These are phyloP conservation scores for Bucorvus abyssinicus DNA, from an alignment of 2,797 vertebrate genomes.

Conservation along the genomic window DNA sequence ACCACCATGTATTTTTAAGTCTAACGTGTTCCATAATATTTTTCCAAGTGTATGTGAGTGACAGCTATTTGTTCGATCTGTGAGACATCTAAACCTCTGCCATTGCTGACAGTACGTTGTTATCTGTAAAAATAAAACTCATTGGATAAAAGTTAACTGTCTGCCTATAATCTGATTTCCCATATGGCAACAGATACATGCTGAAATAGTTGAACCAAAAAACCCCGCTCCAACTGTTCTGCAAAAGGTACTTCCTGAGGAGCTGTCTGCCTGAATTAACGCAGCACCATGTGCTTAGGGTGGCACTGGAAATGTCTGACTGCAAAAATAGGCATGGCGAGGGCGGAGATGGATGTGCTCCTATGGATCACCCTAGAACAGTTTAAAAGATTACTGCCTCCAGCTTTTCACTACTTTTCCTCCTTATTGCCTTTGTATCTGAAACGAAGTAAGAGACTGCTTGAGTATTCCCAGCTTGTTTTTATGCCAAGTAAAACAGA, in stretches of 20 bases:
- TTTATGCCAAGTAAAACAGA: conserved; percentile 25
- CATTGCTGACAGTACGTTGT: background rate
- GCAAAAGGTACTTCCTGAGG: background rate
- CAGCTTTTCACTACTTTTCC: conserved; percentile 12
- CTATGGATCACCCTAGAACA: background rate
- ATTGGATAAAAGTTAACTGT: conserved; percentile 6
- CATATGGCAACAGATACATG: conserved; percentile 28
- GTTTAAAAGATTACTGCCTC: conserved; percentile 18
- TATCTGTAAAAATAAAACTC: conserved; percentile 3
- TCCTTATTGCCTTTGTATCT: background rate
- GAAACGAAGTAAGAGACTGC: conserved; percentile 4
- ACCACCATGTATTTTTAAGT: background rate
- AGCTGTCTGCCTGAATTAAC: conserved; percentile 50
- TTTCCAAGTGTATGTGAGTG: background rate
- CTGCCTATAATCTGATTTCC: conserved; percentile 3
- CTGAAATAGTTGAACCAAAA: conserved; percentile 38
- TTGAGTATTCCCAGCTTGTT: background rate
- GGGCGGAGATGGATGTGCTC: background rate
- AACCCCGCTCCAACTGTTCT: conserved; percentile 31
- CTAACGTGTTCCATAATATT: background rate
- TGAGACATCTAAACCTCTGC: background rate
- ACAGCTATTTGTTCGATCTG: background rate
- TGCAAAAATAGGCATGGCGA: conserved; percentile 19
- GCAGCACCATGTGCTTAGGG: background rate
- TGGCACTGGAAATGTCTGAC: conserved; percentile 13